Percentiles rank a stretch among this genome's conserved stretches.
These are phyloP conservation scores for Herpetotheres cachinnans DNA, from an alignment of 2,113 vertebrate genomes.

Conservation along the genomic window DNA sequence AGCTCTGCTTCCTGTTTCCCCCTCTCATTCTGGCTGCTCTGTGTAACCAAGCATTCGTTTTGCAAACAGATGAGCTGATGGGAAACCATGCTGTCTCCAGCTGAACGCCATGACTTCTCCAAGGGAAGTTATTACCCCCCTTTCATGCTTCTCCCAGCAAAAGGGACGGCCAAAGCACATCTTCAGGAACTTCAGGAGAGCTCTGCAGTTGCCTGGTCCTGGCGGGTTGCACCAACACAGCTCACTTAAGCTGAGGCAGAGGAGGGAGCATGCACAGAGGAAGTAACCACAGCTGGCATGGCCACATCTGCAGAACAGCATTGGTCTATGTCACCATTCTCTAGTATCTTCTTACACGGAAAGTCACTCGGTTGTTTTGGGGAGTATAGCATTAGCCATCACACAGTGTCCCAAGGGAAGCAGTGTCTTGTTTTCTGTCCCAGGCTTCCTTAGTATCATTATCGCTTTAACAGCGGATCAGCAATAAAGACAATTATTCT, in stretches of 20 bases:
- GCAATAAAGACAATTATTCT: neutral
- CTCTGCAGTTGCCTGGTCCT: neutral
- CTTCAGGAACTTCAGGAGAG: neutral
- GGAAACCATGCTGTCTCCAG: neutral
- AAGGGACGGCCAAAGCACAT: neutral
- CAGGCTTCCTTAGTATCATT: neutral
- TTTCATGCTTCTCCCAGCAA: neutral
- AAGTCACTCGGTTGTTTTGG: neutral
- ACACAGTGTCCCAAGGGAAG: neutral
- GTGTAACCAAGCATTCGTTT: rapidly evolving
- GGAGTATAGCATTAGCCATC: neutral
- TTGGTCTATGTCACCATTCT: neutral
- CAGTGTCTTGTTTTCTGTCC: neutral
- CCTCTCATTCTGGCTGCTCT: rapidly evolving
- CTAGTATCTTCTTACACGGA: neutral
- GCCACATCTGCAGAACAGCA: neutral
- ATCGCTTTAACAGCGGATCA: neutral
- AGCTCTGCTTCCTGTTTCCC: neutral
- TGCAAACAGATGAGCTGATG: rapidly evolving
- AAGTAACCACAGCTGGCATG: neutral
- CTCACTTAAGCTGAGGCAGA: neutral
- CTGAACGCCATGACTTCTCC: neutral
- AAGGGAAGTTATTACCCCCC: neutral
- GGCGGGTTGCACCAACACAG: neutral
- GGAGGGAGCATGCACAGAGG: neutral